phyloP scores from a whole-genome alignment of 1,140 invertebrate genomes.

The Aphelinus certus region DNA sequence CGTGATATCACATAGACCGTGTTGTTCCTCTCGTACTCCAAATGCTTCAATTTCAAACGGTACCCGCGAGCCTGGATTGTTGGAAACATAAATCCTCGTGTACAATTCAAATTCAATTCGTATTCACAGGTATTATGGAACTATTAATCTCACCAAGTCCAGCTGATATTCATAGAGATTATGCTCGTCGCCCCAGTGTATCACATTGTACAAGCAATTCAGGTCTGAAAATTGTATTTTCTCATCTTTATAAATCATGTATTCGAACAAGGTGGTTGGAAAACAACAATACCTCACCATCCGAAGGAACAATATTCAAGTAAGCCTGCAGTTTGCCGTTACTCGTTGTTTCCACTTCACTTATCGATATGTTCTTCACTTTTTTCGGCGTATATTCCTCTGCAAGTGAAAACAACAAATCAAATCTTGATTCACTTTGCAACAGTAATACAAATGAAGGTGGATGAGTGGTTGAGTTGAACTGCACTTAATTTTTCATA shows the following conservation, averaged over 20 bases:
- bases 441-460: too few relatives aligned
- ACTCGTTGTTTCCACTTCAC: not conserved
- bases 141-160: constrained; percentile 43
- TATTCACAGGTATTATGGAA: too few relatives aligned
- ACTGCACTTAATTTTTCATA: too few relatives aligned
- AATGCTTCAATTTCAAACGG: constrained; percentile 38
- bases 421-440: too few relatives aligned
- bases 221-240: constrained; percentile 47
- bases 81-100: not conserved
- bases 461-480: too few relatives aligned
- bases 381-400: constrained; percentile 3
- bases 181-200: constrained; percentile 43
- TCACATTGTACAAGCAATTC: constrained; percentile 55
- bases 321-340: not conserved
- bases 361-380: constrained; percentile 5
- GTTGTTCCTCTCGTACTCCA: constrained; percentile 49
- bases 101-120: too few relatives aligned
- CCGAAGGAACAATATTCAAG: constrained; percentile 39
- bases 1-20: constrained; percentile 47
- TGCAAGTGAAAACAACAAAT: not conserved
- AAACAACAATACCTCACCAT: constrained; percentile 46
- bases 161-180: constrained; percentile 41
- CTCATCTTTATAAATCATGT: constrained; percentile 12
- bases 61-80: constrained; percentile 40
- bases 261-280: not conserved